Base-by-base conservation (phyloP, 1,140 invertebrate species). In the Achroia grisella region DNA sequence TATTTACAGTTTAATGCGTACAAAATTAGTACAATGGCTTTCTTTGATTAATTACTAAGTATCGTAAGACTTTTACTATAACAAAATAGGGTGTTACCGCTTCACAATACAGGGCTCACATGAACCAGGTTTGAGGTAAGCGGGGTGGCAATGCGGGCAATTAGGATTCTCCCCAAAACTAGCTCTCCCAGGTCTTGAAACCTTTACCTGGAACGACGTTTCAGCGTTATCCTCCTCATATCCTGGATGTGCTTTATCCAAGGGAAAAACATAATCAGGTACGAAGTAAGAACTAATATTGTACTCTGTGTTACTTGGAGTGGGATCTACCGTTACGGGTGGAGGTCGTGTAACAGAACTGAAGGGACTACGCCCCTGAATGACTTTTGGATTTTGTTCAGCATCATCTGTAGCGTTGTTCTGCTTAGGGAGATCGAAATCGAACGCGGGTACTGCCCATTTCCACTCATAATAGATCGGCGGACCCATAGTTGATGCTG, bases 381-480 rank as follows among this genome's bases (percentile, higher is more conserved):
- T 23, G 10, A 44, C 33, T 48, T 45, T 68, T 27, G 41, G 48
- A 12, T 51, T 60, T 5, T 50, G 43, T 1, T 39, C 33, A 5
- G 15, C 47, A 1, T 61, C 68, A 4, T 67, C 65, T 10, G 67
- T 72, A 8, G 37, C 47, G 11, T 78, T 78, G n/a, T 48, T 51
- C 17, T 62, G 39, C 42, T 79, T 83, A 0, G 89, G 89, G 29
- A 87, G 88, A 52, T 88, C 85, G 9, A 89, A 59, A 23, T 86
- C 88, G 44, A 88, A 86, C 0, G 88, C 87, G 4, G 88, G 89
- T 10, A 88, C 85, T 10, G 89, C 89, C 89, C 88, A 89, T 59
- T 89, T 89, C 89, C 89, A 90, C 57, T 90, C 88, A 42, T 88
- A 89, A 50, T 90, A 90, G 29, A 90, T 88, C 2, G 88, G 88